Conservation (phyloP, 2,113 vertebrate genomes). For the Ailurus styani region DNA sequence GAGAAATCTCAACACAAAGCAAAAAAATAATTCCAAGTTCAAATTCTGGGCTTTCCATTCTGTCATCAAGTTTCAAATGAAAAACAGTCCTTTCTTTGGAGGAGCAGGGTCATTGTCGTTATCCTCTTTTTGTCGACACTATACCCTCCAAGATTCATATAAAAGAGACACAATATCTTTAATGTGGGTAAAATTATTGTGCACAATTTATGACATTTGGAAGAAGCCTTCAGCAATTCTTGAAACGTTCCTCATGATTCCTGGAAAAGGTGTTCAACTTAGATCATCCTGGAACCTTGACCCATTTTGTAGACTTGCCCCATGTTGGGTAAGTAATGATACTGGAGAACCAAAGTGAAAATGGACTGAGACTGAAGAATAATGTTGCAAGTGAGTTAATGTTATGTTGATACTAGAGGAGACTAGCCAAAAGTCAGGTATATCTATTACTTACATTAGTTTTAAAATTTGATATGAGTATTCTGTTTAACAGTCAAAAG, state of each 20-base stretch:
- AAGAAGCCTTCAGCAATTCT: neutral
- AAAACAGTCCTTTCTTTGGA: neutral
- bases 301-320: neutral
- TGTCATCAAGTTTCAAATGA: neutral
- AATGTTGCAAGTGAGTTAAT: neutral
- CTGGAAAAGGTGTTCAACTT: neutral
- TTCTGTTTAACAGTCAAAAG: neutral
- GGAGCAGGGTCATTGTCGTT: accelerated
- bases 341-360: neutral
- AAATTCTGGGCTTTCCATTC: neutral
- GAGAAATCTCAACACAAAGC: neutral
- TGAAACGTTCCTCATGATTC: neutral
- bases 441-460: neutral
- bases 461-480: neutral
- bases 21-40: neutral
- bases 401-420: neutral
- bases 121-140: neutral
- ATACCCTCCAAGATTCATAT: neutral
- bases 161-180: neutral
- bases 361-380: neutral
- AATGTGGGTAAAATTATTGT: neutral
- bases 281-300: neutral
- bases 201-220: neutral
- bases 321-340: neutral
- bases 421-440: neutral